phyloP scores from a whole-genome alignment of 2,888 invertebrate species.

The Clivina fossor region DNA sequence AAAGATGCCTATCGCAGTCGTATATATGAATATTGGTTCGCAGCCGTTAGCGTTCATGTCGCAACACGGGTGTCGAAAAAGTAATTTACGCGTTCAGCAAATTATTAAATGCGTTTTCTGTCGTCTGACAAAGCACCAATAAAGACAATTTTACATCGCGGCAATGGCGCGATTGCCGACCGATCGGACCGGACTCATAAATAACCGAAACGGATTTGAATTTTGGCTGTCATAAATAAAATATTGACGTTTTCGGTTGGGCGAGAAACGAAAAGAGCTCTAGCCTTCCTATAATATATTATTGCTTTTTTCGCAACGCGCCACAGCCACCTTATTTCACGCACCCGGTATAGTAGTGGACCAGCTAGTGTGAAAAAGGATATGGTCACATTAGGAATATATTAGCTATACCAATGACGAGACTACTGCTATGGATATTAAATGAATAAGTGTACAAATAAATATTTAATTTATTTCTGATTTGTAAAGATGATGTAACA shows the following conservation, averaged over 20 bases:
- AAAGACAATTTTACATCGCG: slow-evolving; percentile 36
- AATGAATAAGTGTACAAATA: background rate
- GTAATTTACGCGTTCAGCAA: slow-evolving; percentile 46
- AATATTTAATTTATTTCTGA: too few species aligned
- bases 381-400: too few species aligned
- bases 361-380: too few species aligned
- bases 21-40: too few species aligned
- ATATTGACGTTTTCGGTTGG: slow-evolving; percentile 34
- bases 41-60: too few species aligned
- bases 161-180: slow-evolving; percentile 44
- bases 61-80: slow-evolving; percentile 28
- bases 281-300: slow-evolving; percentile 29
- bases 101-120: slow-evolving; percentile 44
- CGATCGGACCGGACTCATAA: too few species aligned
- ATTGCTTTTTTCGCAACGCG: slow-evolving; percentile 32
- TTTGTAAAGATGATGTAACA: too few species aligned
- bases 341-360: too few species aligned
- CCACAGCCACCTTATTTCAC: slow-evolving; percentile 29
- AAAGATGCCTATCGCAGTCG: too few species aligned
- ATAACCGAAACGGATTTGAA: slow-evolving; percentile 37
- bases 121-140: slow-evolving; percentile 35
- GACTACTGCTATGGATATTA: slow-evolving; percentile 2
- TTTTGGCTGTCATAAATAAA: slow-evolving; percentile 35
- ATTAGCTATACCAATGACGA: too few species aligned
- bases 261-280: too few species aligned